A percentile compares a stretch with the other conserved stretches of the same genome.
Conservation (phyloP, 2,888 invertebrate species). For the Campopleginae sp. region DNA sequence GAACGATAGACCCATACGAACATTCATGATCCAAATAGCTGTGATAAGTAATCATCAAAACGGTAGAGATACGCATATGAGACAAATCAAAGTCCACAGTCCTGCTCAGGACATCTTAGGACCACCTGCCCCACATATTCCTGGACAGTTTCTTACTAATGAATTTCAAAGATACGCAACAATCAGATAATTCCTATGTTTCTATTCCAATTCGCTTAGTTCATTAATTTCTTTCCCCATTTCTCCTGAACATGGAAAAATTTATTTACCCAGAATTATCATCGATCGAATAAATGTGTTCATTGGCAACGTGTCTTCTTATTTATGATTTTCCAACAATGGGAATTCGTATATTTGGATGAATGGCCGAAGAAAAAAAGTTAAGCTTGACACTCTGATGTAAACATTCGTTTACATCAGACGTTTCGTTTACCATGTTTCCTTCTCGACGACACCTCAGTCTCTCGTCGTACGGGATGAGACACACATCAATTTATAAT, state of each 20-base stretch:
- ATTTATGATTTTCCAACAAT: not conserved
- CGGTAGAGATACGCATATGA: slow-evolving; percentile 98
- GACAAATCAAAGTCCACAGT: slow-evolving; percentile 98
- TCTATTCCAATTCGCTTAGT: slow-evolving; percentile 29
- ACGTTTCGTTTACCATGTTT: not conserved
- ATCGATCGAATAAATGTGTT: not conserved
- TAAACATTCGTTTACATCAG: slow-evolving; percentile 51
- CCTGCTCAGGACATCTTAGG: slow-evolving; percentile 89
- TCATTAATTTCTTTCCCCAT: not conserved
- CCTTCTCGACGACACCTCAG: not conserved
- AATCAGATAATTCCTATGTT: slow-evolving; percentile 87
- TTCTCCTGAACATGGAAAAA: not conserved
- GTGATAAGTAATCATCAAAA: slow-evolving; percentile 99
- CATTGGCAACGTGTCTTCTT: not conserved
- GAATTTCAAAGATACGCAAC: slow-evolving; percentile 93
- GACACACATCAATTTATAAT: slow-evolving; percentile 26
- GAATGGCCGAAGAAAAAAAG: slow-evolving; percentile 54
- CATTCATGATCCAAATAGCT: slow-evolving; percentile 98
- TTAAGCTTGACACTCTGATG: slow-evolving; percentile 57
- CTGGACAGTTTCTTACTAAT: slow-evolving; percentile 91
- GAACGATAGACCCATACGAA: slow-evolving; percentile 94
- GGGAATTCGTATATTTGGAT: not conserved
- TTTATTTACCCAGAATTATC: not conserved
- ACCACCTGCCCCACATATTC: slow-evolving; percentile 88
- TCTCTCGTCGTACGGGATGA: not conserved